phyloP scores from a whole-genome alignment of 2,113 vertebrate genomes.

The Marmota flaviventris region DNA sequence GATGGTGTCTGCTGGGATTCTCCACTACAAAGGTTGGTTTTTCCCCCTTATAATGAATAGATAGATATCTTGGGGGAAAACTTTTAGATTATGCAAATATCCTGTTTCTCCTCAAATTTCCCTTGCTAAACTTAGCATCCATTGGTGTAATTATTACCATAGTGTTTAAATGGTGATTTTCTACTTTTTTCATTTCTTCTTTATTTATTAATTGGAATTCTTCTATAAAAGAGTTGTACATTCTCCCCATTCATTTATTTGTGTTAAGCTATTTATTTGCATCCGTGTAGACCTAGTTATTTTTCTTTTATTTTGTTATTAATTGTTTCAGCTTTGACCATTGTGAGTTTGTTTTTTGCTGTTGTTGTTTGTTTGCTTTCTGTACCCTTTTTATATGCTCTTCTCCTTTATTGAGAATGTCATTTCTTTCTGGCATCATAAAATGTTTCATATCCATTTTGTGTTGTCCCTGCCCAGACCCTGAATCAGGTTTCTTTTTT shows the following conservation, averaged over 20 bases:
- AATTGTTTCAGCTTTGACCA: neutral
- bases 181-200: neutral
- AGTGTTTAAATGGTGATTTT: neutral
- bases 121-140: slow-evolving; percentile 25
- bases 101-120: slow-evolving; percentile 22
- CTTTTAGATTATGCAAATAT: neutral
- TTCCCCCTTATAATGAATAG: neutral
- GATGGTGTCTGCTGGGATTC: neutral
- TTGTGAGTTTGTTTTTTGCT: slow-evolving; percentile 29
- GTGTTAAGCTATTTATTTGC: slow-evolving; percentile 13
- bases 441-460: neutral
- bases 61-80: neutral
- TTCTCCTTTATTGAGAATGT: neutral
- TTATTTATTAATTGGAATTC: slow-evolving; percentile 39
- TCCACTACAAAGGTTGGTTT: neutral
- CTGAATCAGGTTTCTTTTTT: neutral
- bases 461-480: neutral
- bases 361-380: neutral
- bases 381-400: neutral
- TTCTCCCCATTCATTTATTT: slow-evolving; percentile 15
- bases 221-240: neutral
- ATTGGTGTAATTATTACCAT: slow-evolving; percentile 36
- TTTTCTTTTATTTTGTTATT: slow-evolving; percentile 36
- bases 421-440: neutral
- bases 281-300: neutral